Evolutionary conservation across 2,888 invertebrate species (phyloP).

Genomic region (Hyposoter didymator): DNA sequence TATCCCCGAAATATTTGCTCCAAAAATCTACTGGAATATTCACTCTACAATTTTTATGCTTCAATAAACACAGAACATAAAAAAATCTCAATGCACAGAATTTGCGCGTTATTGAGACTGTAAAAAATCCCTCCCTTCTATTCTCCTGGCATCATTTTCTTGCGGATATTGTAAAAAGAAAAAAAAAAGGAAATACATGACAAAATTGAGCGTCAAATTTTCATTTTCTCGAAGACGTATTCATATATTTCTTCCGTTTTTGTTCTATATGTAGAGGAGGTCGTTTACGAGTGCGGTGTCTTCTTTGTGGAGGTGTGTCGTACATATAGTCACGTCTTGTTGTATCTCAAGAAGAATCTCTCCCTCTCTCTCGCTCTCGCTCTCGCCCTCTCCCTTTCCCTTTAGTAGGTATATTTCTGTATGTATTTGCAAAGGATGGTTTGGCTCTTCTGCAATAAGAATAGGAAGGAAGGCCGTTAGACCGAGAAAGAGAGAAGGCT

Average conservation of each 20-base stretch:
- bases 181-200: neutral
- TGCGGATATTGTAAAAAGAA: neutral
- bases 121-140: neutral
- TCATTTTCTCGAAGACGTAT: neutral
- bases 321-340: conserved; percentile 36
- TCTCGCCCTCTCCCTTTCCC: neutral
- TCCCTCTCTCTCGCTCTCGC: conserved; percentile 5
- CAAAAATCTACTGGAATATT: neutral
- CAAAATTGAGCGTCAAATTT: neutral
- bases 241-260: conserved; percentile 21
- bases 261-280: neutral
- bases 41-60: neutral
- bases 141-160: neutral
- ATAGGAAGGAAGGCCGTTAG: conserved; percentile 56
- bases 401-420: conserved; percentile 18
- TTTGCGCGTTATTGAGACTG: neutral
- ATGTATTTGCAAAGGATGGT: conserved; percentile 32
- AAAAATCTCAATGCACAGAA: neutral
- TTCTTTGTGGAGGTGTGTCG: conserved; percentile 40
- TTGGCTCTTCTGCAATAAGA: conserved; percentile 69
- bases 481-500: conserved; percentile 31
- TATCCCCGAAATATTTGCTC: neutral
- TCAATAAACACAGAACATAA: neutral
- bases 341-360: conserved; percentile 46
- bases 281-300: conserved; percentile 41